Conservation (phyloP, 2,797 vertebrate species). For the Lepilemur septentrionalis region DNA sequence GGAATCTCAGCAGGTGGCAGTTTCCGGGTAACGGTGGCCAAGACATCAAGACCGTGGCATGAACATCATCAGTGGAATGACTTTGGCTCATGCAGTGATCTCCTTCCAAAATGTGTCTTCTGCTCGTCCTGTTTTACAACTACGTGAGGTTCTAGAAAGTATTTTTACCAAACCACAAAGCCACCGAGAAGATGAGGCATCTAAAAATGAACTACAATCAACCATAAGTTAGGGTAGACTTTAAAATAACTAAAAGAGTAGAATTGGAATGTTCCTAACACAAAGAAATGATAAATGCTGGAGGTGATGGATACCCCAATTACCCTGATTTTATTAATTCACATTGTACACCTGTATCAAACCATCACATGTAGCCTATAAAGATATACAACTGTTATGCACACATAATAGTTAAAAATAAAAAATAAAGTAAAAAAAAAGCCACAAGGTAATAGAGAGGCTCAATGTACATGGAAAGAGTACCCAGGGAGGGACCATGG, state of each 20-base stretch:
- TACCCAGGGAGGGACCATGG: fast-evolving
- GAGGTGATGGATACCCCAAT: neutral
- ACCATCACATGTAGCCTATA: neutral
- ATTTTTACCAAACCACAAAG: neutral
- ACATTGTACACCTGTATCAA: neutral
- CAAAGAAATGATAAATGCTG: neutral
- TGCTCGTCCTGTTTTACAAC: neutral
- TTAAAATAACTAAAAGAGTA: neutral
- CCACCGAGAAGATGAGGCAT: neutral
- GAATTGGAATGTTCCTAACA: neutral
- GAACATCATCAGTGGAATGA: neutral
- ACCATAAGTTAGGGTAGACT: neutral
- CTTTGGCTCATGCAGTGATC: neutral
- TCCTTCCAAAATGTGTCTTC: neutral
- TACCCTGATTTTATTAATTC: neutral
- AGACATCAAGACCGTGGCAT: neutral
- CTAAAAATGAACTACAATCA: neutral
- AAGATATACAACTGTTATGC: neutral
- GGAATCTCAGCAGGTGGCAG: neutral
- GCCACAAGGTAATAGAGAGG: neutral
- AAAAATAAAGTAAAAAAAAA: neutral
- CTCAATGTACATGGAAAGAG: fast-evolving
- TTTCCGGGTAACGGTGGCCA: neutral
- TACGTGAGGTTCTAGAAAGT: neutral
- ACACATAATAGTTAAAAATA: neutral